Evolutionary conservation across 2,113 vertebrate species (phyloP).

Genomic region (Centropus unirufus): DNA sequence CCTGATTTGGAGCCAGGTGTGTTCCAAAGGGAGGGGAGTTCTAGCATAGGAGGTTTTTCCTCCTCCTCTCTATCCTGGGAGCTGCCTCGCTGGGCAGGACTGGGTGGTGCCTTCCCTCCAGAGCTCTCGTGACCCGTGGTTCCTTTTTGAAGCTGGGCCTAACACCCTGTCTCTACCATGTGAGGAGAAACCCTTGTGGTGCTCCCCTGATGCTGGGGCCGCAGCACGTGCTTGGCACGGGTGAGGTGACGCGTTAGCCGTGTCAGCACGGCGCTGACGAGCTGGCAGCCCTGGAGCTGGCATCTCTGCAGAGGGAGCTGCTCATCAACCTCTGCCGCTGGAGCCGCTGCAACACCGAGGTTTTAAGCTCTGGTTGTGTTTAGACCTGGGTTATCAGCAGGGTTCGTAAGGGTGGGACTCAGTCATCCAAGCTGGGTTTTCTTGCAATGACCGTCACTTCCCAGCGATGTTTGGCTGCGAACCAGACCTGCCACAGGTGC

Average conservation of each 20-base stretch:
- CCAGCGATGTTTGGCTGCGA: rapidly evolving
- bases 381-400: neutral
- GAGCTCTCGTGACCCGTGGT: neutral
- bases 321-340: neutral
- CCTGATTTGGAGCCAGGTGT: neutral
- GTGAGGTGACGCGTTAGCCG: neutral
- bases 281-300: neutral
- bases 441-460: neutral
- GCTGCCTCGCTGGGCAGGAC: neutral
- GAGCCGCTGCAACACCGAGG: rapidly evolving
- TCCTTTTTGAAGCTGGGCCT: neutral
- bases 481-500: neutral
- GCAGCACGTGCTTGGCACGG: neutral
- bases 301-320: neutral
- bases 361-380: neutral
- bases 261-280: neutral
- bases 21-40: neutral
- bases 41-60: neutral
- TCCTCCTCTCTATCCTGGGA: neutral
- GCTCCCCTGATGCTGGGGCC: neutral
- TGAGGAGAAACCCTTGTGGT: neutral
- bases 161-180: rapidly evolving
- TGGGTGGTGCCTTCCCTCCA: neutral
- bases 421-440: neutral
- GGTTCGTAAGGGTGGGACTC: neutral